phyloP scores from a whole-genome alignment of 35 echinoderm and acorn worm species.

The Strongylocentrotus purpuratus region DNA sequence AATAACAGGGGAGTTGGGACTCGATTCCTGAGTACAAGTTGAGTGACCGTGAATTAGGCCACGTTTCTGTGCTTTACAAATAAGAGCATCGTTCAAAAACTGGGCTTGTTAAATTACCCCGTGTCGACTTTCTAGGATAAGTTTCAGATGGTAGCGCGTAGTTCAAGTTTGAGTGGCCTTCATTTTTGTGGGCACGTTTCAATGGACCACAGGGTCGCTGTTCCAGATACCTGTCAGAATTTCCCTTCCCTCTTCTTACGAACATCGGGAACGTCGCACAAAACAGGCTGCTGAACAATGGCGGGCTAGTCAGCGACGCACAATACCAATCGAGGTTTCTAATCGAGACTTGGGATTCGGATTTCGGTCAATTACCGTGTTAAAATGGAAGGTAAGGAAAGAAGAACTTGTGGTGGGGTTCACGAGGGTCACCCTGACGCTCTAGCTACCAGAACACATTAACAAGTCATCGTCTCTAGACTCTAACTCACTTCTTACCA shows the following conservation, averaged over 20 bases:
- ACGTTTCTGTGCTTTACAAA: constrained; percentile 47
- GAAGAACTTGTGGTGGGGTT: constrained; percentile 35
- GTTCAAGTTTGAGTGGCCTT: constrained; percentile 39
- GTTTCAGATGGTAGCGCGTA: constrained; percentile 33
- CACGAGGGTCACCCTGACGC: constrained; percentile 32
- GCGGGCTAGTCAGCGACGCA: constrained; percentile 17
- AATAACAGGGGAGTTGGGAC: constrained; percentile 12
- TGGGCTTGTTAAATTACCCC: constrained; percentile 20
- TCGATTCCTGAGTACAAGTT: constrained; percentile 33
- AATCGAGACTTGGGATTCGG: constrained; percentile 48
- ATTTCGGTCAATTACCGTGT: constrained; percentile 57
- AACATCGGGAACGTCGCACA: constrained; percentile 37
- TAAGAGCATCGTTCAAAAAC: constrained; percentile 35
- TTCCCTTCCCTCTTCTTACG: neutral
- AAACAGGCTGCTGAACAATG: constrained; percentile 40
- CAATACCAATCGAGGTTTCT: constrained; percentile 43
- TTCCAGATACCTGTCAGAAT: constrained; percentile 38
- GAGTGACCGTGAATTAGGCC: constrained; percentile 48
- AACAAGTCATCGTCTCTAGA: constrained; percentile 40
- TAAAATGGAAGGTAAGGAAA: constrained; percentile 20
- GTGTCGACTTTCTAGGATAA: constrained; percentile 43
- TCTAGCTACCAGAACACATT: constrained; percentile 29
- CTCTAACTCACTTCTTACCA: constrained; percentile 36
- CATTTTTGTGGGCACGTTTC: constrained; percentile 34
- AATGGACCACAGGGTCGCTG: constrained; percentile 47